Evolutionary conservation across 1,140 invertebrate genomes (phyloP), one percentile per base, ranked within the genome.

Genomic region (Drosophila punjabiensis): DNA sequence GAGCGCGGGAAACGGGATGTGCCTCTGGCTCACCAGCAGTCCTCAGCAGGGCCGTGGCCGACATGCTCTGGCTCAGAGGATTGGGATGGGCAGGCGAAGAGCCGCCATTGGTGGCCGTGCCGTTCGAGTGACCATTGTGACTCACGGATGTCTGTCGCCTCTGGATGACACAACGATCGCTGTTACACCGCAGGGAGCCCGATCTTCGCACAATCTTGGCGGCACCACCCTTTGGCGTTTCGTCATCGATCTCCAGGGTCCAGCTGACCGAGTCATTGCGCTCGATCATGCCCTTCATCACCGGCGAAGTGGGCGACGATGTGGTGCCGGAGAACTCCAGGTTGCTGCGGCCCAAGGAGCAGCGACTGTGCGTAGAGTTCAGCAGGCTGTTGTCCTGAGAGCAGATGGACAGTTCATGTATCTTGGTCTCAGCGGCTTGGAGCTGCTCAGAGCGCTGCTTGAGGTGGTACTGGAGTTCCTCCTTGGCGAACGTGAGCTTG

Each of bases 391-490:
- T 67, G 16, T 90, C 73, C 13, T 69, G 79, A 0, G 68, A 74
- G 28, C 53, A 33, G 2, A 75, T 43, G 28, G 81, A 85, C 1
- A 76, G 68, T 30, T 93, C 89, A 0, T 79, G 78, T n/a, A 92
- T 47, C 58, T 93, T 92, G 0, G 74, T 65, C 52, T 92, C 77
- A 0, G 85, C 79, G 16, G 87, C 60, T 28, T 91, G 70, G 8
- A 92, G 63, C 53, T 93, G 88, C 70, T 84, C 77, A 37, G 95
- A 96, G 85, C 96, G 97, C 79, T 97, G 96, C 82, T 96, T 95
- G 56, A 98, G 94, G 91, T 96, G 96, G 95, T 97, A 98, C 82
- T 96, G 95, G 3, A 98, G 94, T 93, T 98, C 96, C 93, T 98
- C 98, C 89, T 98, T 98, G 81, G 97, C 95, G 81, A 96, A 96